Evolutionary conservation across 2,888 invertebrate species (phyloP).

Genomic region (Perizoma affinitatum): DNA sequence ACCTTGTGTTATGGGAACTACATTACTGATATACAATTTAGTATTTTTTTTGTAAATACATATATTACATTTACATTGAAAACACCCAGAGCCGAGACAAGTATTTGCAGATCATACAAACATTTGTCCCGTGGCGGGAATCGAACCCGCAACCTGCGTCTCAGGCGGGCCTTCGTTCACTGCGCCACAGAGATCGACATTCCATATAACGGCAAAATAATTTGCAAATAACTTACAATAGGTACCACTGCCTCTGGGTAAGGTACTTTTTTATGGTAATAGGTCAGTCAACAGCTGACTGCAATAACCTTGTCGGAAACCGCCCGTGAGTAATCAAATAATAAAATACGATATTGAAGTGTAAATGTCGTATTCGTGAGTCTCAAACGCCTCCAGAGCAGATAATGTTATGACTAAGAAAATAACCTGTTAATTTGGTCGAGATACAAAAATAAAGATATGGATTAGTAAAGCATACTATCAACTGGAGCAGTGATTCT

Average conservation of each 20-base stretch:
- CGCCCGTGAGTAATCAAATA: constrained; percentile 40
- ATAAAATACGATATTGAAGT: constrained; percentile 44
- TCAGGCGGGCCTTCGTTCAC: no score
- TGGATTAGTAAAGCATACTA: constrained; percentile 23
- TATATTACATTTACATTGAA: no score
- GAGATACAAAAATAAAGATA: constrained; percentile 26
- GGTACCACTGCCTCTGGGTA: background rate
- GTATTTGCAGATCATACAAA: no score
- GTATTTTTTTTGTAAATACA: no score
- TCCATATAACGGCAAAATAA: no score
- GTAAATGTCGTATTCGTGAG: constrained; percentile 43
- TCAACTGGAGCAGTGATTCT: background rate
- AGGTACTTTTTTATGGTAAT: background rate
- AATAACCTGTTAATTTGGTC: constrained; percentile 29
- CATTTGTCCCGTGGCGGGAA: no score
- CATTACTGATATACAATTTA: no score
- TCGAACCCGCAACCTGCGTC: no score
- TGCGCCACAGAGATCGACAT: no score
- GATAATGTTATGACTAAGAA: constrained; percentile 27
- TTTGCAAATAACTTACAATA: background rate
- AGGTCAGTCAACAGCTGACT: constrained; percentile 18
- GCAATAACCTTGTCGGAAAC: constrained; percentile 30
- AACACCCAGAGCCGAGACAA: no score
- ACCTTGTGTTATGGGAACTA: no score
- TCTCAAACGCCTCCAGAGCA: constrained; percentile 25